These are phyloP conservation scores for Amphipoea oculea DNA, from an alignment of 2,888 invertebrate species.

Conservation along the genomic window DNA sequence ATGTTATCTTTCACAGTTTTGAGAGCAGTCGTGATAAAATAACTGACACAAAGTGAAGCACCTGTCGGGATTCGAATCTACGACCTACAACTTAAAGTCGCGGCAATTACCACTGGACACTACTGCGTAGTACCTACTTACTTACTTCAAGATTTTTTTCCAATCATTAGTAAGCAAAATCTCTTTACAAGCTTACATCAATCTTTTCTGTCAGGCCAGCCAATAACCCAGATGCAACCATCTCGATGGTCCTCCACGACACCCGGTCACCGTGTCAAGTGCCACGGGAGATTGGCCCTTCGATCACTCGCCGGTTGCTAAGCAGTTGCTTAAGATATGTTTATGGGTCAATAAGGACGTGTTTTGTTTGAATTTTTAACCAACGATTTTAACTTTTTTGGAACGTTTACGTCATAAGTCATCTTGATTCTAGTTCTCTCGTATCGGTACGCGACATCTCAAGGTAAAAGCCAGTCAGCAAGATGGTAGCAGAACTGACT, in stretches of 20 bases:
- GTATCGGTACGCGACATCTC: not conserved
- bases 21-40: no score
- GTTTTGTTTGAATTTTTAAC: constrained; percentile 25
- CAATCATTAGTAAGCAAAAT: constrained; percentile 19
- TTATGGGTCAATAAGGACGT: constrained; percentile 44
- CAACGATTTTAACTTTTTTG: not conserved
- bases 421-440: not conserved
- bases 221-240: constrained; percentile 67
- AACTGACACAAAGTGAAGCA: no score
- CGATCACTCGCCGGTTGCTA: constrained; percentile 63
- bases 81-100: no score
- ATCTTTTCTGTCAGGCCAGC: constrained; percentile 39
- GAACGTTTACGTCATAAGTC: not conserved
- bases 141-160: not conserved
- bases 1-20: no score
- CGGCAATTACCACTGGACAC: no score
- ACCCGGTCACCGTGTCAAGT: constrained; percentile 72
- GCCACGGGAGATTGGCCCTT: constrained; percentile 64
- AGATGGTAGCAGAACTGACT: not conserved
- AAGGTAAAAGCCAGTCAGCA: not conserved
- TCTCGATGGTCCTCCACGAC: constrained; percentile 56
- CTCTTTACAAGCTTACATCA: constrained; percentile 18
- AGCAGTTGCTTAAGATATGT: constrained; percentile 40
- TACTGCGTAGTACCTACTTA: not conserved
- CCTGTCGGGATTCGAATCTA: no score